A percentile compares a stretch with the other conserved stretches of the same genome.
Evolutionary conservation across 1,140 invertebrate species (phyloP).

Genomic region (Antheraea pernyi): DNA sequence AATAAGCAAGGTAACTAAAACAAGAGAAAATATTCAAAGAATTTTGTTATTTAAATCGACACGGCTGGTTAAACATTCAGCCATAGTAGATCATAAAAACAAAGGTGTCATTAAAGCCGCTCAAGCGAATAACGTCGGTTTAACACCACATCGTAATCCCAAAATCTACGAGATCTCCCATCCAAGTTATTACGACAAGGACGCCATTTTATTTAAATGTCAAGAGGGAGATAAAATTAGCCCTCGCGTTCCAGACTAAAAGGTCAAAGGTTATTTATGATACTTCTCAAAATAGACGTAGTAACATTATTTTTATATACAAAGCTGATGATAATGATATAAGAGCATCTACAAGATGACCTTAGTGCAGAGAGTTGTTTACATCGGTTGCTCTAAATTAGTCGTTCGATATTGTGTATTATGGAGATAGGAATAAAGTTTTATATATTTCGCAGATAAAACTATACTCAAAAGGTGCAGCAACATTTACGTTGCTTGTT

Average conservation of each 20-base stretch:
- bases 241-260: constrained; percentile 4
- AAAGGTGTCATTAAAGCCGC: background rate
- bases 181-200: background rate
- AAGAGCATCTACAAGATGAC: too few species aligned
- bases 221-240: constrained; percentile 7
- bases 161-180: background rate
- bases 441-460: too few species aligned
- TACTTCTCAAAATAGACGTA: background rate
- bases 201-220: constrained; percentile 5
- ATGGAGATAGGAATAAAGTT: too few species aligned
- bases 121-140: background rate
- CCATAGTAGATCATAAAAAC: background rate
- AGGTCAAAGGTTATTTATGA: constrained; percentile 2
- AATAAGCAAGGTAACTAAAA: background rate
- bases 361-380: background rate
- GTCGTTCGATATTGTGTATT: too few species aligned
- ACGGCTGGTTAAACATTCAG: background rate
- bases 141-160: background rate
- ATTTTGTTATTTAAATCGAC: background rate
- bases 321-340: background rate
- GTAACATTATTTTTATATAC: background rate
- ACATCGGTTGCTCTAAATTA: background rate
- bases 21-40: background rate
- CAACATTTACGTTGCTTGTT: too few species aligned
- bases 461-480: too few species aligned